phyloP scores from a whole-genome alignment of 1,140 invertebrate genomes.

The Caenorhabditis tropicalis region DNA sequence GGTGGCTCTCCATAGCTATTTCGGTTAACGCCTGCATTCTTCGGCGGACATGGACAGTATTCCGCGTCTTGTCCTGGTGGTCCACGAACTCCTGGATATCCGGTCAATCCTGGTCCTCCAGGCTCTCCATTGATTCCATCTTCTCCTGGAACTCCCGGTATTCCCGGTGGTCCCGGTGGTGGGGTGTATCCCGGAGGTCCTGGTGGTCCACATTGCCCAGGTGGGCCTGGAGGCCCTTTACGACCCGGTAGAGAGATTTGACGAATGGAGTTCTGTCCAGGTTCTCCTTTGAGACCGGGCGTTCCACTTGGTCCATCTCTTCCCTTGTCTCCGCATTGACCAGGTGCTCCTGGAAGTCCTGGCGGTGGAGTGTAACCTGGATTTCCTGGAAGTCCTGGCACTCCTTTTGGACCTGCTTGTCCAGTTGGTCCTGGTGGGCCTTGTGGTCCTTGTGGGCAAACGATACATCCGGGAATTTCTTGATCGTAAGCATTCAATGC shows the following conservation, averaged over 20 bases:
- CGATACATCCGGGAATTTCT: constrained; percentile 51
- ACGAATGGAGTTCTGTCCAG: constrained; percentile 25
- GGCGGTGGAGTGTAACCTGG: neutral
- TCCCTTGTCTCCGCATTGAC: constrained; percentile 35
- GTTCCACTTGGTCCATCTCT: constrained; percentile 36
- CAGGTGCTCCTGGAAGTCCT: constrained; percentile 33
- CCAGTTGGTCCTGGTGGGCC: constrained; percentile 46
- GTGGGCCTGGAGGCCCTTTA: constrained; percentile 48
- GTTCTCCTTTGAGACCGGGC: constrained; percentile 34
- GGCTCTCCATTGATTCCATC: constrained; percentile 27
- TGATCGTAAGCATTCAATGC: constrained; percentile 48
- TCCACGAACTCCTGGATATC: constrained; percentile 50
- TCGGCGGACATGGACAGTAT: constrained; percentile 56
- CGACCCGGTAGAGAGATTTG: constrained; percentile 36
- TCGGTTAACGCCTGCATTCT: neutral
- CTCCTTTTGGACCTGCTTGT: constrained; percentile 17
- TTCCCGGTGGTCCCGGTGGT: constrained; percentile 26
- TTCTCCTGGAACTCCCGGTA: constrained; percentile 20
- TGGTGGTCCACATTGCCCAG: constrained; percentile 44
- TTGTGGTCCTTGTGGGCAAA: constrained; percentile 52
- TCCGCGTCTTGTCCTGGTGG: constrained; percentile 52
- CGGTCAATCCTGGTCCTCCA: constrained; percentile 3
- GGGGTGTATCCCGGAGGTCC: constrained; percentile 47
- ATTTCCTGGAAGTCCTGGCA: neutral
- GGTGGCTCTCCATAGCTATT: neutral